Base-by-base conservation (phyloP, 2,113 vertebrate genomes). In the Dipodomys stephensi region DNA sequence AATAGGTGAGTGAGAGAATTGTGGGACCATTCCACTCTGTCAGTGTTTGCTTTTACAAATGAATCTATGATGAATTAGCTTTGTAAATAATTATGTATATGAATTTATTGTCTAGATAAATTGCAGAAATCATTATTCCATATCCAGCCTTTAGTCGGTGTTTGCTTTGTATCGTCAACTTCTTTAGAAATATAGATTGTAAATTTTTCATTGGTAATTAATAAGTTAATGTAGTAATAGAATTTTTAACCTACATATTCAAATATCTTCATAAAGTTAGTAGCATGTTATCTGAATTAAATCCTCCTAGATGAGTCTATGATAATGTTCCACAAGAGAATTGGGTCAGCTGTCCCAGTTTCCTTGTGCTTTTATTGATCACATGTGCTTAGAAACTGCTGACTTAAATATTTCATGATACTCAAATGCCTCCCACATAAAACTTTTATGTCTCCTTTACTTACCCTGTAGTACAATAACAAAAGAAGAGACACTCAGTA, bases 401-500 rank as follows among this genome's bases (percentile, higher is more conserved):
- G 23, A 81, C 46, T 78, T 93, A 62, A 92, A 76, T 62, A 86
- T 83, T 73, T 88, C 32, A 30, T 69, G 49, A 69, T 57, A 65
- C 32, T 28, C 46, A 78, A 11, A 81, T 93, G 8, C 32, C 39
- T 87, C 28, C 74, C 30, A 49, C 44, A 60, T 13, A 93, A 74
- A 89, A 62, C n/a, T 39, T 79, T 65, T 62, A 81, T 91, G 30
- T 77, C 76, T 94, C 23, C 71, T 91, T 94, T 83, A 25, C 46
- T 46, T 83, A 32, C n/a, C 53, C 12, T 67, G n/a, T 72, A 88
- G 65, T 53, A 44, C 69, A 46, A 93, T 35, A 91, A 73, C 60
- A 91, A 92, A 88, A 91, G 57, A 64, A 92, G 92, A 88, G 23
- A 15, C 39, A 32, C 76, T 86, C 79, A 72, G 2, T 88, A 87